Base-by-base conservation (phyloP, 1,140 invertebrate genomes). In the Meteorus sp. region DNA sequence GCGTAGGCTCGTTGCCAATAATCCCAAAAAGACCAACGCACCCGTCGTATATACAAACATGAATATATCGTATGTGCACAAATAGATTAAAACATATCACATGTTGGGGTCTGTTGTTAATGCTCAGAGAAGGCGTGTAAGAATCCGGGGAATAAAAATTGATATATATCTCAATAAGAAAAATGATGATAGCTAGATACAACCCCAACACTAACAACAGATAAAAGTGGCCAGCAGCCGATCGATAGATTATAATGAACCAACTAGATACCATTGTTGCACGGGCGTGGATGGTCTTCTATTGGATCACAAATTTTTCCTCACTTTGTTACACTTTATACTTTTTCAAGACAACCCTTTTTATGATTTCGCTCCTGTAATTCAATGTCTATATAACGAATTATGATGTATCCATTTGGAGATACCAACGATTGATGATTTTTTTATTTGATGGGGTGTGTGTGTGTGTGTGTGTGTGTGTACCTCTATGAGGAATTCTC, bases 1-100 rank as follows among this genome's bases (percentile, higher is more conserved):
- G 39, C 37, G 59, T 48, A 45, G 41, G 54, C 54, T 35, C 19
- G 44, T 56, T 56, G 54, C 54, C 54, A 56, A 56, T 43, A 58
- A 52, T 41, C 51, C 60, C 47, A 44, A 62, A 59, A 56, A 57
- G 60, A 62, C 56, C 60, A 62, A 62, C 56, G 60, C 56, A 62
- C 60, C 60, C 54, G n/a, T n/a, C n/a, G n/a, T n/a, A n/a, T 45
- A 48, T 57, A 37, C 44, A 31, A 47, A 54, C 55, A 22, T 22
- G 47, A 11, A 47, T 17, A 2, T 3, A 33, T 35, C n/a, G n/a
- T n/a, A n/a, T n/a, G n/a, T n/a, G n/a, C n/a, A n/a, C n/a, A n/a
- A n/a, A n/a, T n/a, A n/a, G n/a, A n/a, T n/a, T n/a, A n/a, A n/a
- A n/a, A n/a, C n/a, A n/a, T n/a, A n/a, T n/a, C n/a, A n/a, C n/a